Evolutionary conservation across 2,888 invertebrate species (phyloP), one percentile per base, ranked within the genome.

Genomic region (Chloromyia formosa): DNA sequence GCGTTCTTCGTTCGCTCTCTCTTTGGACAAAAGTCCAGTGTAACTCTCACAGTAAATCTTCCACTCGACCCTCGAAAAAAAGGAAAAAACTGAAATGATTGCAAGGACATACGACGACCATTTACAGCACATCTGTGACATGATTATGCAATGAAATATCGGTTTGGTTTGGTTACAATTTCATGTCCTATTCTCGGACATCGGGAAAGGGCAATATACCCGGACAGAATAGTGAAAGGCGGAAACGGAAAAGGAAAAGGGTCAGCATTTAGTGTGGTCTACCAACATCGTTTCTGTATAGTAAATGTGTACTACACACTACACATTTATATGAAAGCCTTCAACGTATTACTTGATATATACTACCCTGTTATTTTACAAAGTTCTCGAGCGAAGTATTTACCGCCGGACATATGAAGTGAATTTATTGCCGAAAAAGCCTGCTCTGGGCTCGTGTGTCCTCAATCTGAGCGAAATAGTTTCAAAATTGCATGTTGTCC

Each of bases 371-470:
- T 35, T 35, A n/a, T n/a, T n/a, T n/a, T n/a, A 35, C 27, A 35
- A 35, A 35, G 27, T 49, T n/a, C 49, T 49, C 49, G 3, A 40
- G 16, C n/a, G 10, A 16, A 35, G 62, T 40, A 62, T 23, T 62
- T 23, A n/a, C 40, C 23, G 16, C 27, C n/a, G 40, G 62, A 40
- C 62, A 62, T 20, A 10, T 23, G 23, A 27, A 18, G 16, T n/a
- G 18, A 62, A 62, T 62, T 62, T 62, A 62, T 62, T 18, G 40
- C 62, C 62, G 40, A 62, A 62, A 35, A 62, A 62, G 49, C 49
- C 49, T 49, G 4, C 12, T 49, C 27, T 35, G 27, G 2, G 27
- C 27, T 2, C 3, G 49, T 3, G 49, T 49, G 49, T 49, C 49
- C 49, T 49, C 5, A 49, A 49, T 49, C 49, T 49, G 49, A 49